A percentile compares a stretch with the other conserved stretches of the same genome.
These are phyloP conservation scores for Pseudochaenichthys georgianus DNA, from an alignment of 2,797 vertebrate genomes.

Conservation along the genomic window DNA sequence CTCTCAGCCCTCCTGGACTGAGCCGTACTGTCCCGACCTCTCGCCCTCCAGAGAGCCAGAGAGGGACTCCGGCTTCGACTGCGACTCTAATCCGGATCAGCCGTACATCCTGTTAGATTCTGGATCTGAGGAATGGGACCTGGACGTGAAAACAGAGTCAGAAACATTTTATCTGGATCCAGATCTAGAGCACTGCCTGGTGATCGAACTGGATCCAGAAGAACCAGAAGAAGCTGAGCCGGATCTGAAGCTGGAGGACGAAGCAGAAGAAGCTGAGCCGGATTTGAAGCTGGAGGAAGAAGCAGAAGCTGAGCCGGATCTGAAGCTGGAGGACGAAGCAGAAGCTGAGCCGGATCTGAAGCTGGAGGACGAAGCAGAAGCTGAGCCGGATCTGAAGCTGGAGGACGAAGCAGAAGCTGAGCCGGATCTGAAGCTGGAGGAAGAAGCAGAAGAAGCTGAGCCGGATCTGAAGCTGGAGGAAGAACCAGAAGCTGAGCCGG, in stretches of 20 bases:
- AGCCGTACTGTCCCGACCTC: conserved; percentile 56
- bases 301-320: too few relatives aligned
- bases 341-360: too few relatives aligned
- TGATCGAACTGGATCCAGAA: conserved; percentile 71
- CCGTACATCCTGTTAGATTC: conserved; percentile 69
- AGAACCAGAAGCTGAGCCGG: too few relatives aligned
- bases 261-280: too few relatives aligned
- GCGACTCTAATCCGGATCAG: conserved; percentile 67
- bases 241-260: conserved; percentile 34
- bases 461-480: too few relatives aligned
- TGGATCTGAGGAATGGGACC: conserved; percentile 61
- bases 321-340: too few relatives aligned
- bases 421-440: too few relatives aligned
- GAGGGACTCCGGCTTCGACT: conserved; percentile 65
- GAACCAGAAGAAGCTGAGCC: conserved; percentile 53
- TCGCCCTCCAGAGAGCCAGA: conserved; percentile 53
- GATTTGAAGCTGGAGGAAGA: too few relatives aligned
- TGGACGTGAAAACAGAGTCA: conserved; percentile 44
- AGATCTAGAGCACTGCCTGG: conserved; percentile 63
- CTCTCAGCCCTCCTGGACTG: conserved; percentile 47
- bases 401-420: too few relatives aligned
- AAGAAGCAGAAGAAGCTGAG: too few relatives aligned
- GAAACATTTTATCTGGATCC: conserved; percentile 71
- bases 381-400: too few relatives aligned
- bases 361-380: too few relatives aligned